These are phyloP conservation scores for Macropodus opercularis DNA, from an alignment of 2,797 vertebrate species.

Conservation along the genomic window DNA sequence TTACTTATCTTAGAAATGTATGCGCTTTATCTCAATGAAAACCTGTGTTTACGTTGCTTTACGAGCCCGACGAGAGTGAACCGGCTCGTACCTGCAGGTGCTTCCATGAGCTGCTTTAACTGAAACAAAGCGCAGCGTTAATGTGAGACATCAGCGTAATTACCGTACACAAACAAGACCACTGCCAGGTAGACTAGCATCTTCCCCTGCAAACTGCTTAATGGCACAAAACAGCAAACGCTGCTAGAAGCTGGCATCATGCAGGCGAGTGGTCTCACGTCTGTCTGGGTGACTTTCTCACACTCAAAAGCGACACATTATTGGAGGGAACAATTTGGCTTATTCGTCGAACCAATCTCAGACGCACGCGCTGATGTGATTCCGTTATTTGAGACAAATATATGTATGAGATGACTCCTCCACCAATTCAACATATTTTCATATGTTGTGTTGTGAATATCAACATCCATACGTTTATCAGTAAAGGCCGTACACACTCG, in stretches of 20 bases:
- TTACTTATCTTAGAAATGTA: neutral
- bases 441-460: neutral
- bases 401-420: neutral
- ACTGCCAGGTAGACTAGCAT: slow-evolving; percentile 4
- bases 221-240: slow-evolving; percentile 21
- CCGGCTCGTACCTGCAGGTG: neutral
- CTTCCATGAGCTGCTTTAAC: neutral
- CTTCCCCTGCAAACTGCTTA: slow-evolving; percentile 9
- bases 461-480: too few species aligned
- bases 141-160: slow-evolving; percentile 30
- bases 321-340: neutral
- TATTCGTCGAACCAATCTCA: neutral
- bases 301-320: neutral
- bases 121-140: slow-evolving; percentile 10
- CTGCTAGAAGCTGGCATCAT: slow-evolving; percentile 13
- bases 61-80: neutral
- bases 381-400: neutral
- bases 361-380: neutral
- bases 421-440: neutral
- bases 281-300: slow-evolving; percentile 8
- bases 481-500: too few species aligned
- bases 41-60: neutral
- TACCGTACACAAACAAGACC: slow-evolving; percentile 23
- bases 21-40: neutral
- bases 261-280: slow-evolving; percentile 15